phyloP scores from a whole-genome alignment of 2,888 invertebrate species.

The Cataglyphis altisquamis region DNA sequence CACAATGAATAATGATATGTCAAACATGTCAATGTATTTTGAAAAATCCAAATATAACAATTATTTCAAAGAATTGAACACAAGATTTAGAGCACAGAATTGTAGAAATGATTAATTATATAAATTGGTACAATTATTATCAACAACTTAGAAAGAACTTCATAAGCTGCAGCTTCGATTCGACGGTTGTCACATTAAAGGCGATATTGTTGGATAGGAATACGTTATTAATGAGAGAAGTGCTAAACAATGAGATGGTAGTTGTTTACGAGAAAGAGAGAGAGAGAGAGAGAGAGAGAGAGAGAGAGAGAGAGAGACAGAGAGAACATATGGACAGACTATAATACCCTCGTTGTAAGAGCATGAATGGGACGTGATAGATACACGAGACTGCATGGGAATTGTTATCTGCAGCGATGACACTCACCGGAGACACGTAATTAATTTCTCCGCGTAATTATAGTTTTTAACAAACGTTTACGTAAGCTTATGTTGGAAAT shows the following conservation, averaged over 20 bases:
- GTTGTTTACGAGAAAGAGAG: conserved; percentile 21
- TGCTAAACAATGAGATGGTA: conserved; percentile 34
- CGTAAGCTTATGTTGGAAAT: background rate
- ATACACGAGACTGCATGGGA: conserved; percentile 24
- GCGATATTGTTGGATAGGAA: conserved; percentile 23
- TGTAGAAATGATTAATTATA: conserved; percentile 8
- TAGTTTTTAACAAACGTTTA: conserved; percentile 21
- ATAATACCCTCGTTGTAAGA: conserved; percentile 29
- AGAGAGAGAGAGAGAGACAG: no score
- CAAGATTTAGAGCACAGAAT: background rate
- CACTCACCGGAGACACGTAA: conserved; percentile 23
- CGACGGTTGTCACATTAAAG: background rate
- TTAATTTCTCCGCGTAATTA: conserved; percentile 43
- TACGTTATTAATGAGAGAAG: conserved; percentile 48
- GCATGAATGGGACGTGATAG: conserved; percentile 44
- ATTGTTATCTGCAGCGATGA: conserved; percentile 41
- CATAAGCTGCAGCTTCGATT: background rate
- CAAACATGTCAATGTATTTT: background rate
- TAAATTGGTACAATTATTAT: conserved; percentile 10
- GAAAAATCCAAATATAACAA: background rate
- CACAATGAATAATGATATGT: background rate
- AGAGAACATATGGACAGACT: conserved; percentile 11
- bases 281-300: no score
- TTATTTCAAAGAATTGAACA: background rate
- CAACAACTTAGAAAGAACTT: conserved; percentile 11